These are phyloP conservation scores for Silurus asotus DNA, from an alignment of 2,113 vertebrate genomes.

Conservation along the genomic window DNA sequence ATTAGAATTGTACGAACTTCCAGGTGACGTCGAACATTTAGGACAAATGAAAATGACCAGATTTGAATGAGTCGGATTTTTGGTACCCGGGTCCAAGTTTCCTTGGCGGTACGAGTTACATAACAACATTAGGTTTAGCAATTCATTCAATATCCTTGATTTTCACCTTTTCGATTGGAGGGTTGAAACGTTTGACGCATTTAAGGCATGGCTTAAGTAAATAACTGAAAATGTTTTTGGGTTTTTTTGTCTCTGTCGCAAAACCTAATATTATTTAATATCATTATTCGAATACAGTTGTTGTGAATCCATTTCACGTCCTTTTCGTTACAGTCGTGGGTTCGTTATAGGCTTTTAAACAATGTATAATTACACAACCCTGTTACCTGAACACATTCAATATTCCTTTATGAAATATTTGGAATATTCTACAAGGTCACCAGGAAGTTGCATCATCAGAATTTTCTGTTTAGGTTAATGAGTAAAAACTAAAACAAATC, in stretches of 20 bases:
- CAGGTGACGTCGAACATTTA: constrained; percentile 20
- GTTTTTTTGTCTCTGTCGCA: background rate
- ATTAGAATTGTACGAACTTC: constrained; percentile 47
- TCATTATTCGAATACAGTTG: too few species aligned
- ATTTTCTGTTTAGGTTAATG: too few species aligned
- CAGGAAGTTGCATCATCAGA: background rate
- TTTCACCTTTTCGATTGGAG: too few species aligned
- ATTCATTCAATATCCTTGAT: background rate
- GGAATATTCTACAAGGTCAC: background rate
- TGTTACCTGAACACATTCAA: background rate
- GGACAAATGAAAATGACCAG: constrained; percentile 49
- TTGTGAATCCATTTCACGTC: too few species aligned
- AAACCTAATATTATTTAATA: too few species aligned
- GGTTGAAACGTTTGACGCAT: too few species aligned
- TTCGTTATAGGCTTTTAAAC: too few species aligned
- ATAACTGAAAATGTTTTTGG: background rate
- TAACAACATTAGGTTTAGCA: background rate
- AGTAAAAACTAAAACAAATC: background rate
- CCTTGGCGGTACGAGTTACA: background rate
- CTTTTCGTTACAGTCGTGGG: too few species aligned
- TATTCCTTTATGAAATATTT: background rate
- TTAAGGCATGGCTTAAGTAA: background rate
- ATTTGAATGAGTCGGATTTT: constrained; percentile 42
- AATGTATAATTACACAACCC: background rate
- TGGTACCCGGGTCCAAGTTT: background rate